Evolutionary conservation across 2,888 invertebrate species (phyloP).

Genomic region (Drosophila prostipennis): DNA sequence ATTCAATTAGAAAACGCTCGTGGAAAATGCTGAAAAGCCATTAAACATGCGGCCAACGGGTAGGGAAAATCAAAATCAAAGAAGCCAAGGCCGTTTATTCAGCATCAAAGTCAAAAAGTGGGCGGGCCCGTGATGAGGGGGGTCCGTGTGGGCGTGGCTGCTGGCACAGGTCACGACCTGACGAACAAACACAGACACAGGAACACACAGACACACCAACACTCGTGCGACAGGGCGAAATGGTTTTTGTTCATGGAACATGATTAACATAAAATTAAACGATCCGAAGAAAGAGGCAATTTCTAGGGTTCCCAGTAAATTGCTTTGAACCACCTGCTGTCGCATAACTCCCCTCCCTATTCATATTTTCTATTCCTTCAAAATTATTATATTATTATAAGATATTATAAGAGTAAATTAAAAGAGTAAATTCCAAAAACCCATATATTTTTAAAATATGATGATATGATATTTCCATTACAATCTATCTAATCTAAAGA

Average conservation of each 20-base stretch:
- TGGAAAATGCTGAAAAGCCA: conserved; percentile 29
- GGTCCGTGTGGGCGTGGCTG: conserved; percentile 10
- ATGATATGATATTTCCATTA: too few species aligned
- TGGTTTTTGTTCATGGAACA: conserved; percentile 26
- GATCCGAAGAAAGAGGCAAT: conserved; percentile 16
- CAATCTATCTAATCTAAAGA: too few species aligned
- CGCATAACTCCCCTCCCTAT: conserved; percentile 6
- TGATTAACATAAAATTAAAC: conserved; percentile 42
- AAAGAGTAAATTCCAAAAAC: too few species aligned
- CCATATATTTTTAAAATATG: too few species aligned
- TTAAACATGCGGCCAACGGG: conserved; percentile 2
- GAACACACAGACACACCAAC: not conserved
- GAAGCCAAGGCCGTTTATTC: conserved; percentile 23
- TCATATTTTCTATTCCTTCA: too few species aligned
- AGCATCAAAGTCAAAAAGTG: conserved; percentile 18
- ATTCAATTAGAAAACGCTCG: conserved; percentile 35
- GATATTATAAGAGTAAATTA: too few species aligned
- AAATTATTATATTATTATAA: too few species aligned
- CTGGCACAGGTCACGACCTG: conserved; percentile 31
- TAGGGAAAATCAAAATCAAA: conserved; percentile 14
- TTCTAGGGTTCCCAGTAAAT: conserved; percentile 7
- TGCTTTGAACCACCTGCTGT: conserved; percentile 32
- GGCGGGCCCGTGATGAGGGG: not conserved
- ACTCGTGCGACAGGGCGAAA: conserved; percentile 2
- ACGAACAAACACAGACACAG: not conserved